Evolutionary conservation across 2,113 vertebrate genomes (phyloP).

Genomic region (Trematomus loennbergii): DNA sequence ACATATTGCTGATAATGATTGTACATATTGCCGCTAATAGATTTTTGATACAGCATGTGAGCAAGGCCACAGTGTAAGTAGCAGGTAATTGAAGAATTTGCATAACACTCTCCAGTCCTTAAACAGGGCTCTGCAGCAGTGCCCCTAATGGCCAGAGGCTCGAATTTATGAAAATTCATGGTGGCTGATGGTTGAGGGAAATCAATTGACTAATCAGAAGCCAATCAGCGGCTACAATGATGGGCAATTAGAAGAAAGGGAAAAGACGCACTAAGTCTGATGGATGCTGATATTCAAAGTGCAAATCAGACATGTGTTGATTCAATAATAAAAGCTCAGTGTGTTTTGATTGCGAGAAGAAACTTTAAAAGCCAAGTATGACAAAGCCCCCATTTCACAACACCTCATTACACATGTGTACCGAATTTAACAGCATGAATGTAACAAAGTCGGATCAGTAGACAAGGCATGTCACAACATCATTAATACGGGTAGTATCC

Average conservation of each 20-base stretch:
- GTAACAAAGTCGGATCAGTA: slow-evolving; percentile 43
- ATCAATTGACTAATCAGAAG: slow-evolving; percentile 30
- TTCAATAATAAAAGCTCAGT: background rate
- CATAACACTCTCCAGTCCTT: slow-evolving; percentile 31
- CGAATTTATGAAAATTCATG: background rate
- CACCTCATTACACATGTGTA: slow-evolving; percentile 58
- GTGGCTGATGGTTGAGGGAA: slow-evolving; percentile 1
- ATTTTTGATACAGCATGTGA: slow-evolving; percentile 59
- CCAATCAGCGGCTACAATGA: background rate
- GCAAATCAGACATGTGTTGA: slow-evolving; percentile 23
- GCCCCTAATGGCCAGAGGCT: slow-evolving; percentile 56
- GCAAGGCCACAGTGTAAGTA: slow-evolving; percentile 56
- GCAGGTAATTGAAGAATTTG: slow-evolving; percentile 72
- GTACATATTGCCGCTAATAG: slow-evolving; percentile 54
- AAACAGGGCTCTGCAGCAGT: slow-evolving; percentile 55
- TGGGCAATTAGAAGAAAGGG: background rate
- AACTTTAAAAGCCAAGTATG: slow-evolving; percentile 11
- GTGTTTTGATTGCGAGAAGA: slow-evolving; percentile 1
- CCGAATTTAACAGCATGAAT: slow-evolving; percentile 26
- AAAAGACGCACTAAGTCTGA: background rate
- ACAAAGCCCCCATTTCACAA: slow-evolving; percentile 12
- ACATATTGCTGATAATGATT: slow-evolving; percentile 50
- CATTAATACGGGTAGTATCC: slow-evolving; percentile 45
- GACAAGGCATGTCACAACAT: slow-evolving; percentile 46
- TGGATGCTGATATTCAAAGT: slow-evolving; percentile 7